Percentiles rank a stretch among this genome's conserved stretches.
Conservation (phyloP, 2,797 vertebrate species). For the Psittacula echo region DNA sequence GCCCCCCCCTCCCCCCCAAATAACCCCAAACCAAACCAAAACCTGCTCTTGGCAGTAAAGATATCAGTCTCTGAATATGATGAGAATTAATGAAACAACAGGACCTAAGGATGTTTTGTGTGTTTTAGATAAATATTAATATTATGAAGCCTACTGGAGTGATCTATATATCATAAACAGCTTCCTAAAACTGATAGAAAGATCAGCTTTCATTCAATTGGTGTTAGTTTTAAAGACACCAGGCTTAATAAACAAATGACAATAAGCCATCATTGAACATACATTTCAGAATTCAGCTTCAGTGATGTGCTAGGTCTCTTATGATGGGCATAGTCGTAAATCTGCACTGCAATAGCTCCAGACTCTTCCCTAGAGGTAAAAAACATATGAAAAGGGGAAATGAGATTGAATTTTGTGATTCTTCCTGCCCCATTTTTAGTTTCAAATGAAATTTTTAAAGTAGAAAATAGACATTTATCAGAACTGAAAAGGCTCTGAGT, state of each 20-base stretch:
- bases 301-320: neutral
- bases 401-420: neutral
- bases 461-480: neutral
- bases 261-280: neutral
- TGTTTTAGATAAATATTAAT: neutral
- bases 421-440: neutral
- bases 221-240: neutral
- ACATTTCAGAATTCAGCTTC: neutral
- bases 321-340: neutral
- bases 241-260: neutral
- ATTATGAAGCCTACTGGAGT: neutral
- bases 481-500: neutral
- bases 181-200: neutral
- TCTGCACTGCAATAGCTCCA: neutral
- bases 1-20: too few relatives aligned
- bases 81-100: neutral
- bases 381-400: neutral
- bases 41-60: neutral
- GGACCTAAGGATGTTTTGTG: neutral
- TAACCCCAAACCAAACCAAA: neutral
- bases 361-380: neutral
- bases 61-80: neutral
- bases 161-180: neutral
- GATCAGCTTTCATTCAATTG: neutral
- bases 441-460: neutral